Evolutionary conservation across 1,140 invertebrate species (phyloP).

Genomic region (Diabrotica virgifera): DNA sequence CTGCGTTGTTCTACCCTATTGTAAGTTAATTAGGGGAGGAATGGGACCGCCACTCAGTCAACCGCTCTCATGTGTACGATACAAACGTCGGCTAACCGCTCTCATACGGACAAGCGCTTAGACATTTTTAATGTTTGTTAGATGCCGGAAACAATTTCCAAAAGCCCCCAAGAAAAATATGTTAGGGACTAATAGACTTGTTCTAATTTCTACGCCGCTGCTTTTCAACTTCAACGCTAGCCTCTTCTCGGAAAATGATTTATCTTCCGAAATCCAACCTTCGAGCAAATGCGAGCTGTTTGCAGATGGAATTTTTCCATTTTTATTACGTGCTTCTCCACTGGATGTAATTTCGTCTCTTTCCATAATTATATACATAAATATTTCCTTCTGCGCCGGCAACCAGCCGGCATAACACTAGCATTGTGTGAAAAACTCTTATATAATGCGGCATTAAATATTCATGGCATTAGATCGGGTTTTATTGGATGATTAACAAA

Average conservation of each 20-base stretch:
- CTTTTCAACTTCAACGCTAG: background rate
- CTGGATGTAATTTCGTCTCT: constrained; percentile 6
- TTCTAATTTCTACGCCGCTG: background rate
- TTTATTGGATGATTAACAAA: constrained; percentile 2
- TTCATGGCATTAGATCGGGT: background rate
- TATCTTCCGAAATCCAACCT: constrained; percentile 9
- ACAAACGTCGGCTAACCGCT: too few species aligned
- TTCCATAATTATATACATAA: constrained; percentile 16
- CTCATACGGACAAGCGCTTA: too few species aligned
- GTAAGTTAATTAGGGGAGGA: too few species aligned
- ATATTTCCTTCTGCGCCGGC: constrained; percentile 6
- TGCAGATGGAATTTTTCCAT: constrained; percentile 12
- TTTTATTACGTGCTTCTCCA: background rate
- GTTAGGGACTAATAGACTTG: too few species aligned
- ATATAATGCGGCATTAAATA: constrained; percentile 4
- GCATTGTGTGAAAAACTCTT: background rate
- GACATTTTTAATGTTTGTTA: too few species aligned
- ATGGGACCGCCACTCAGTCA: too few species aligned
- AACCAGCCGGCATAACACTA: background rate
- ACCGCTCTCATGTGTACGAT: too few species aligned
- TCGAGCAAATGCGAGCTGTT: constrained; percentile 6
- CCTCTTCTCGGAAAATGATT: constrained; percentile 11
- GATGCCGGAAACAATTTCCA: too few species aligned
- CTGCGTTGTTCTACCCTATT: too few species aligned
- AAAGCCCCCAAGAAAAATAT: too few species aligned